A percentile compares a stretch with the other conserved stretches of the same genome.
Evolutionary conservation across 2,113 vertebrate species (phyloP).

Genomic region (Epinephelus lanceolatus): DNA sequence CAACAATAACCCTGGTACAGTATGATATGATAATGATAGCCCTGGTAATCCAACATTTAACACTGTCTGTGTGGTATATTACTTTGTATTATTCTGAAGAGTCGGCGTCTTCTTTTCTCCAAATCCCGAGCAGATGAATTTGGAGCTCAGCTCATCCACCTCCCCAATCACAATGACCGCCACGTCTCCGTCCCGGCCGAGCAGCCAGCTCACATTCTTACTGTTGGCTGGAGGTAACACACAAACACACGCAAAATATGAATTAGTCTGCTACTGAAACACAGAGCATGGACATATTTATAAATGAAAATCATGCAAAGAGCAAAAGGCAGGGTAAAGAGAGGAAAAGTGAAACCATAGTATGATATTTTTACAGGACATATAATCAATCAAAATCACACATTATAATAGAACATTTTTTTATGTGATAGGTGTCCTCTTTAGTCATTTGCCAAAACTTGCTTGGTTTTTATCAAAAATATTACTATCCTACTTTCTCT

Average conservation of each 20-base stretch:
- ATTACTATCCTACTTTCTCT: too few relatives aligned
- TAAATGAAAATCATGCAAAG: not conserved
- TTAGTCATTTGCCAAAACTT: not conserved
- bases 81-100: slow-evolving; percentile 67
- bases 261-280: not conserved
- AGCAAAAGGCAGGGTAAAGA: not conserved
- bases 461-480: not conserved
- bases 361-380: not conserved
- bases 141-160: slow-evolving; percentile 81
- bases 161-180: slow-evolving; percentile 84
- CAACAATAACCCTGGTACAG: too few relatives aligned
- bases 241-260: not conserved
- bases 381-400: not conserved
- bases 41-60: not conserved
- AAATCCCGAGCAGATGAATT: slow-evolving; percentile 79
- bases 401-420: not conserved
- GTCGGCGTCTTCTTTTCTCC: slow-evolving; percentile 73
- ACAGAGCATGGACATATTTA: not conserved
- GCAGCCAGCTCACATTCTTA: slow-evolving; percentile 85
- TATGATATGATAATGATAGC: too few relatives aligned
- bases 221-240: slow-evolving; percentile 74
- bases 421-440: not conserved
- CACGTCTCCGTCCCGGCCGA: slow-evolving; percentile 85
- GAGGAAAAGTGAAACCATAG: not conserved
- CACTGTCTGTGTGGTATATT: slow-evolving; percentile 22